Base-by-base conservation (phyloP, 1,140 invertebrate species). In the Coelopa frigida region DNA sequence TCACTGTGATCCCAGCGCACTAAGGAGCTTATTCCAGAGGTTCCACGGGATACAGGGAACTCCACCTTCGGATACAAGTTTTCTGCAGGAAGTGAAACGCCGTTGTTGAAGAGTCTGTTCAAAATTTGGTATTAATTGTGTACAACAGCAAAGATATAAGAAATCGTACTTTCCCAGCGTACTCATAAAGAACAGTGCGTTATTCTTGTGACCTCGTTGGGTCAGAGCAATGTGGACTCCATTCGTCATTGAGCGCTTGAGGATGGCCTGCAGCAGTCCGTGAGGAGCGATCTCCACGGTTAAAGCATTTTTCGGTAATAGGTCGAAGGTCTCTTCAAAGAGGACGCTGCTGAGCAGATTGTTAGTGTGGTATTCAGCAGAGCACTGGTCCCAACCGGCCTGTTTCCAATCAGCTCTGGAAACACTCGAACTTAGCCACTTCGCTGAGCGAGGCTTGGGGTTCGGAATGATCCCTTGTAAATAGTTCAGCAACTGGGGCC, bases 311-410 rank as follows among this genome's bases (percentile, higher is more conserved):
- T 74, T 71, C 0, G 88, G 89, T 20, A 96, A 80, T 38, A 85
- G 72, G 8, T 75, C 72, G 2, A 86, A 71, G 1, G 84, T 84
- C 68, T 94, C 88, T 58, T 93, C 84, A 58, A 95, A 95, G 1
- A 91, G 70, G 0, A 95, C 91, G 15, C 87, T 81, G 52, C 70
- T 82, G 32, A 93, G 68, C 5, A 95, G 71, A 68, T 96, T 97
- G 62, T 96, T 94, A 0, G 91, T 91, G 59, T 93, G 89, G 61
- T 98, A 98, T 55, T 91, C 87, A 4, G 92, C 83, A 0, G 89
- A 94, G 1, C 83, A 92, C 10, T 78, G 60, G 44, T 79, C 73
- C 2, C 83, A 81, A 5, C 78, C 65, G 0, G 81, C 62, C 4
- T 78, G 73, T 12, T 80, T 76, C 92, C 90, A 94, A 21, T 73